phyloP scores from a whole-genome alignment of 2,888 invertebrate genomes.

The Morinoia aosen region DNA sequence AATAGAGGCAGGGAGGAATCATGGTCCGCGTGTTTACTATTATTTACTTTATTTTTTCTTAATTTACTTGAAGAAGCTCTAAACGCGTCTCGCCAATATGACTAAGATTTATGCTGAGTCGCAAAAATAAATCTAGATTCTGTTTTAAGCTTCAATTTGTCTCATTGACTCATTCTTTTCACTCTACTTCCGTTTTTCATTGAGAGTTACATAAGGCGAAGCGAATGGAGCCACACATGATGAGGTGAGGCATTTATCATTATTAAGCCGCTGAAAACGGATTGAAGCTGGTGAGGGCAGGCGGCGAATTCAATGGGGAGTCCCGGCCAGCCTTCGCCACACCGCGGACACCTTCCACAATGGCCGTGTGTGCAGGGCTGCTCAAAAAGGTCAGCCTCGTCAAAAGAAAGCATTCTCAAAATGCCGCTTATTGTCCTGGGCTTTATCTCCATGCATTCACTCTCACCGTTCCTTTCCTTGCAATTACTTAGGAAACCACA shows the following conservation, averaged over 20 bases:
- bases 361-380: neutral
- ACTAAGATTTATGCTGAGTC: neutral
- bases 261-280: constrained; percentile 6
- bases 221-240: neutral
- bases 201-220: neutral
- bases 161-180: neutral
- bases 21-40: neutral
- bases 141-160: neutral
- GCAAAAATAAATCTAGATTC: neutral
- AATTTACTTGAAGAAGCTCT: neutral
- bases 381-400: constrained; percentile 44
- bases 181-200: neutral
- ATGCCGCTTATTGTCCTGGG: constrained; percentile 7
- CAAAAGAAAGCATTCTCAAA: constrained; percentile 2
- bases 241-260: constrained; percentile 15
- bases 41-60: neutral
- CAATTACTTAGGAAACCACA: neutral
- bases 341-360: constrained; percentile 32
- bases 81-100: neutral
- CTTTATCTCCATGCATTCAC: neutral
- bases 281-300: constrained; percentile 20
- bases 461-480: neutral
- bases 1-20: neutral
- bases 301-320: constrained; percentile 1
- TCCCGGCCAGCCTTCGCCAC: constrained; percentile 25